A percentile compares a stretch with the other conserved stretches of the same genome.
Conservation (phyloP, 2,113 vertebrate species). For the Bos indicus region DNA sequence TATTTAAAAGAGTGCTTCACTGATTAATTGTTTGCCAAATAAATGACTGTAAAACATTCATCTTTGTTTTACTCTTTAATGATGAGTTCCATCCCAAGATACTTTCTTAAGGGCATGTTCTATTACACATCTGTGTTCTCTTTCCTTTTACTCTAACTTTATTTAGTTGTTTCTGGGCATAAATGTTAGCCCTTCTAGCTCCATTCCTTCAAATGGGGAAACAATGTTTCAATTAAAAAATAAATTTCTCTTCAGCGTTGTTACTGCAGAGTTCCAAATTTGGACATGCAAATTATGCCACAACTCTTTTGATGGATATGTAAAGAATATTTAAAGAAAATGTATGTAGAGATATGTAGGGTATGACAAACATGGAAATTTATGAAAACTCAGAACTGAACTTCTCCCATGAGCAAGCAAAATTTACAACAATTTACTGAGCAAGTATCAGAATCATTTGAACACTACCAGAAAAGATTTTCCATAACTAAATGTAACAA, state of each 20-base stretch:
- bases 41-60: not conserved
- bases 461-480: not conserved
- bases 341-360: not conserved
- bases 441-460: not conserved
- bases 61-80: not conserved
- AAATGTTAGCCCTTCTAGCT: not conserved
- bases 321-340: not conserved
- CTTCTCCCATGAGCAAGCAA: not conserved
- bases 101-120: not conserved
- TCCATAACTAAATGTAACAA: not conserved
- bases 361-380: not conserved
- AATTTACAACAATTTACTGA: not conserved
- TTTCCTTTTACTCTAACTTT: not conserved
- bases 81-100: fast-evolving
- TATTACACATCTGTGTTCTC: not conserved
- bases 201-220: not conserved
- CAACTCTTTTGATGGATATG: not conserved
- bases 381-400: not conserved
- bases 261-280: not conserved
- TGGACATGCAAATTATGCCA: not conserved
- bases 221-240: not conserved
- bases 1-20: not conserved
- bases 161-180: not conserved
- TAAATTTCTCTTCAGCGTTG: not conserved
- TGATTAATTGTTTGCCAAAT: not conserved